Percentiles rank a stretch among this genome's conserved stretches.
phyloP scores from a whole-genome alignment of 2,797 vertebrate species.

The Coccyzus lansbergi region DNA sequence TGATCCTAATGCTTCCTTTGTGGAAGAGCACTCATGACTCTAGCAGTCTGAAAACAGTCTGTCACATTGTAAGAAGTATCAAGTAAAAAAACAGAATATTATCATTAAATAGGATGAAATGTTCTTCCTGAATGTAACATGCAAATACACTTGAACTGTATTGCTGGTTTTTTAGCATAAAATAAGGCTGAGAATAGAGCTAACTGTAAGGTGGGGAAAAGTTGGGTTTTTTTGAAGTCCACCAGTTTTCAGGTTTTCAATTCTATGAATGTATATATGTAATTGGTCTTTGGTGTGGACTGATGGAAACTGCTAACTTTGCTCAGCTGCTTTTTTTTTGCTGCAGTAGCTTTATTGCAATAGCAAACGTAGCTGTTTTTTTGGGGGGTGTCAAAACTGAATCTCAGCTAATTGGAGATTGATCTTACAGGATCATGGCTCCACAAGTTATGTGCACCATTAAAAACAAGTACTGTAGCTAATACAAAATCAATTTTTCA shows the following conservation, averaged over 20 bases:
- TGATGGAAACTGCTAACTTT: not conserved
- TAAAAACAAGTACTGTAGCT: not conserved
- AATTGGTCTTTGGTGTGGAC: not conserved
- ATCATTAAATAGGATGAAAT: not conserved
- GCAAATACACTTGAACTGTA: not conserved
- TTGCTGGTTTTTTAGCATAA: not conserved
- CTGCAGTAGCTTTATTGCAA: not conserved
- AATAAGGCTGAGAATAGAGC: too few species aligned
- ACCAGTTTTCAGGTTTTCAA: not conserved
- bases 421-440: not conserved
- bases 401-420: not conserved
- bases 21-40: not conserved
- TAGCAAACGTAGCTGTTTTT: not conserved
- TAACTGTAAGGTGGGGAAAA: not conserved
- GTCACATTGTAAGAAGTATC: accelerated
- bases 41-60: not conserved
- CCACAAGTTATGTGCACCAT: not conserved
- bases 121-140: not conserved
- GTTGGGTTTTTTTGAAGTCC: not conserved
- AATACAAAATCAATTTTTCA: not conserved
- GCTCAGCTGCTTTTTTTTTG: not conserved
- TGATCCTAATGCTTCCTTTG: not conserved
- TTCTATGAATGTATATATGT: not conserved
- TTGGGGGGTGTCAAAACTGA: not conserved
- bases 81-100: not conserved